Evolutionary conservation across 1,140 invertebrate species (phyloP).

Genomic region (Drosophila lini): DNA sequence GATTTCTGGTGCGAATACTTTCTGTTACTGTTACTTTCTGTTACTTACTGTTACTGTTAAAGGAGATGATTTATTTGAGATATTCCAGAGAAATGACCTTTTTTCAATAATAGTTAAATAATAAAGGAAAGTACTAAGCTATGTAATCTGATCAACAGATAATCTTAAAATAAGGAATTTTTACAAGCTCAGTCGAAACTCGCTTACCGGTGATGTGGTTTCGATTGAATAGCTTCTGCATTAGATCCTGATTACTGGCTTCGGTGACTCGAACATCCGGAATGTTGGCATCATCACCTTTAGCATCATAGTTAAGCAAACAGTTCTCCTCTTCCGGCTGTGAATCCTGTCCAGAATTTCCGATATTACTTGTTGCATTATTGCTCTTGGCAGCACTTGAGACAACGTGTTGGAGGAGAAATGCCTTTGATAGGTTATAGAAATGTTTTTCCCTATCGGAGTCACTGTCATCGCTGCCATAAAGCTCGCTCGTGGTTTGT

Average conservation of each 20-base stretch:
- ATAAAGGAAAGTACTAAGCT: constrained; percentile 9
- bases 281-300: constrained; percentile 19
- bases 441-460: constrained; percentile 56
- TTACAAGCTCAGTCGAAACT: constrained; percentile 40
- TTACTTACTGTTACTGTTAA: neutral
- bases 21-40: neutral
- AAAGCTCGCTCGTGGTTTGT: constrained; percentile 52
- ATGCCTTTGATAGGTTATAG: constrained; percentile 63
- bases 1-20: neutral
- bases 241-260: constrained; percentile 72
- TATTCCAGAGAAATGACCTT: neutral
- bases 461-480: constrained; percentile 65
- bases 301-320: constrained; percentile 24
- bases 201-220: constrained; percentile 83
- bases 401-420: constrained; percentile 68
- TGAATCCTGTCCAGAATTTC: constrained; percentile 18
- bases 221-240: constrained; percentile 75
- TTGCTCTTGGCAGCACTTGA: constrained; percentile 30
- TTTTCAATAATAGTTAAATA: constrained; percentile 1
- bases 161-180: neutral
- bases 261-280: constrained; percentile 65
- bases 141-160: constrained; percentile 28
- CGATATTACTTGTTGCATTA: constrained; percentile 13
- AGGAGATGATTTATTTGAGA: neutral
- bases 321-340: constrained; percentile 66